Base-by-base conservation (phyloP, 1,140 invertebrate species). In the Nasonia vitripennis region DNA sequence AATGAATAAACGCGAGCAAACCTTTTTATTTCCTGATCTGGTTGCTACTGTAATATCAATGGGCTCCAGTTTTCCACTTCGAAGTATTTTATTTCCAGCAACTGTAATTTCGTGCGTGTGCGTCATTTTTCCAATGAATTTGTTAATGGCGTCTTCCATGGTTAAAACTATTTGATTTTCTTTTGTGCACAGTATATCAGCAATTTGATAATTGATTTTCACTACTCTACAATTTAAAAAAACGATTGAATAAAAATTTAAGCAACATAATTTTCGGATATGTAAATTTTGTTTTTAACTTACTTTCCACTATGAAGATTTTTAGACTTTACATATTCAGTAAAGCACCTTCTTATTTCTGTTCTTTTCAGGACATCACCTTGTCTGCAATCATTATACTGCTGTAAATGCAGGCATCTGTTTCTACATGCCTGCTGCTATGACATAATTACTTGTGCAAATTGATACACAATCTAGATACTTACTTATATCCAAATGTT, bases 1-100 rank as follows among this genome's bases (percentile, higher is more conserved):
- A 34, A 71, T 31, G 0, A 71, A 27, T 31, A 3, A 71, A 27
- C 12, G 31, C 34, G 14, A 71, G 1, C 10, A 31, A 71, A 98
- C 97, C 94, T 98, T 98, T 92, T 99, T 99, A 90, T 97, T 97
- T n/a, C 96, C 96, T 37, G 95, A 95, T 81, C 98, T 93, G n/a
- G 95, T 96, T 20, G 95, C 95, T 5, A 98, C 95, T 14, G 95
- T 95, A 91, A 98, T 96, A 87, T 96, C 95, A 84, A 98, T 96
- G 20, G 96, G 95, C 55, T 97, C 95, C 85, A 98, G 92, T 92
- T 97, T 96, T 70, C 96, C 96, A 89, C 96, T 96, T 83, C 94
- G 95, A 9, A 97, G 91, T 74, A 95, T 91, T 67, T 94, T 94
- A 67, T 94, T 93, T 48, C 95, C 94, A 6, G 94, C 93, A 87